phyloP scores from a whole-genome alignment of 1,140 invertebrate species.

The Lasioglossum baleicum region DNA sequence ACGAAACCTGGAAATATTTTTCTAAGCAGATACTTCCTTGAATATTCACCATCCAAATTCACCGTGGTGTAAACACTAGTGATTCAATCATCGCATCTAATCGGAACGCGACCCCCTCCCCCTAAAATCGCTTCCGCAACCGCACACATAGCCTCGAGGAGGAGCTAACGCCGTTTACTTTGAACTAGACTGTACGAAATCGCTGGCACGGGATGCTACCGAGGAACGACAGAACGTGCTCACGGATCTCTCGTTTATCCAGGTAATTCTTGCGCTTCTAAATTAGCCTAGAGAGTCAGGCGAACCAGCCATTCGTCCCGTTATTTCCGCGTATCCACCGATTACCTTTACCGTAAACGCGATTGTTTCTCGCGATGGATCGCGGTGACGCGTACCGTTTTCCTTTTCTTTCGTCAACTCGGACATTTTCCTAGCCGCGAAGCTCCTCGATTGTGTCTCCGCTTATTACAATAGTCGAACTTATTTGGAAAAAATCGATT shows the following conservation, averaged over 20 bases:
- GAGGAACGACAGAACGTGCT: conserved; percentile 1
- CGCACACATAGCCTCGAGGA: neutral
- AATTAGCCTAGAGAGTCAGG: neutral
- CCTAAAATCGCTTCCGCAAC: neutral
- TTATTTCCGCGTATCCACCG: neutral
- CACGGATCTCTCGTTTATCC: conserved; percentile 16
- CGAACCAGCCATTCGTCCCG: neutral
- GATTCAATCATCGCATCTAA: too few species aligned
- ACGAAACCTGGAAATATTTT: too few species aligned
- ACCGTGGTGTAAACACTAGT: too few species aligned
- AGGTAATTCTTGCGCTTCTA: conserved; percentile 2
- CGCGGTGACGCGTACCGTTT: neutral
- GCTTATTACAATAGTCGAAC: too few species aligned
- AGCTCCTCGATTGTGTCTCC: too few species aligned
- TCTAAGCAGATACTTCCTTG: too few species aligned
- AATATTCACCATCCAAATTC: too few species aligned
- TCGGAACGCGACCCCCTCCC: neutral
- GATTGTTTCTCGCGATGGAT: conserved; percentile 1
- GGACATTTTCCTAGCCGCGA: too few species aligned
- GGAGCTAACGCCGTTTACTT: neutral
- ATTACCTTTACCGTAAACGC: conserved; percentile 13
- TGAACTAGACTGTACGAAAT: neutral
- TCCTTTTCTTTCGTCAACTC: neutral
- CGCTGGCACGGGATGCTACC: neutral
- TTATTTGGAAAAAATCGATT: too few species aligned